These are phyloP conservation scores for Machimus rusticus DNA, from an alignment of 2,888 invertebrate species.

Conservation along the genomic window DNA sequence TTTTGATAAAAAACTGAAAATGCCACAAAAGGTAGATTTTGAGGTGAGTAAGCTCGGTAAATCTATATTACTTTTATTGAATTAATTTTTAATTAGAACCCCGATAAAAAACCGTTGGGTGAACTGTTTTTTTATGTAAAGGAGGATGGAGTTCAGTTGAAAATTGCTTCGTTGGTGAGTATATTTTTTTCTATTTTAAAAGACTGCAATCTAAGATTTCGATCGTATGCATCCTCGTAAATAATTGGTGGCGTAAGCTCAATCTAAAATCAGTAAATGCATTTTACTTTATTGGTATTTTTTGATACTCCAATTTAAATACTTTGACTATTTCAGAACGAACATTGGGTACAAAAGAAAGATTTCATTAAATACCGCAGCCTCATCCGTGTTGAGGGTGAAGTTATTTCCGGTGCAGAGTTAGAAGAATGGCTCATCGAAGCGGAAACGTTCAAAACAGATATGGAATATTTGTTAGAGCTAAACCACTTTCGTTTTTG, in stretches of 20 bases:
- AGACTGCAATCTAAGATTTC: no score
- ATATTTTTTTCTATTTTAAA: not conserved
- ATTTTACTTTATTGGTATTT: no score
- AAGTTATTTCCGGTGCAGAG: conserved; percentile 65
- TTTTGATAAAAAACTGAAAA: not conserved
- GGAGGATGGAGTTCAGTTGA: conserved; percentile 66
- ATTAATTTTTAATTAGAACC: conserved; percentile 65
- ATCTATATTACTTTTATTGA: not conserved
- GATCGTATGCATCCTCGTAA: no score
- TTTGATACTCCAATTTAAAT: not conserved
- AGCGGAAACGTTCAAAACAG: conserved; percentile 69
- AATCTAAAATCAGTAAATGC: no score
- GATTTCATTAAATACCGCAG: conserved; percentile 68
- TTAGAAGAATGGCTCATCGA: conserved; percentile 75
- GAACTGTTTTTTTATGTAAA: conserved; percentile 62
- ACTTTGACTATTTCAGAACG: conserved; percentile 42
- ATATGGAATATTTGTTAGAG: conserved; percentile 74
- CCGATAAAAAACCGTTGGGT: conserved; percentile 68
- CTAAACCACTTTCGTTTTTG: conserved; percentile 77
- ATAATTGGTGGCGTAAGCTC: no score
- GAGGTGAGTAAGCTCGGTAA: conserved; percentile 19
- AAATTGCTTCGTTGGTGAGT: conserved; percentile 72
- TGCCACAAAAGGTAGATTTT: conserved; percentile 37
- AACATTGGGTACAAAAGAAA: conserved; percentile 66
- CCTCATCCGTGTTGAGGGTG: conserved; percentile 64